Evolutionary conservation across 2,113 vertebrate species (phyloP), one percentile per base, ranked within the genome.

Genomic region (Aspiorhynchus laticeps): DNA sequence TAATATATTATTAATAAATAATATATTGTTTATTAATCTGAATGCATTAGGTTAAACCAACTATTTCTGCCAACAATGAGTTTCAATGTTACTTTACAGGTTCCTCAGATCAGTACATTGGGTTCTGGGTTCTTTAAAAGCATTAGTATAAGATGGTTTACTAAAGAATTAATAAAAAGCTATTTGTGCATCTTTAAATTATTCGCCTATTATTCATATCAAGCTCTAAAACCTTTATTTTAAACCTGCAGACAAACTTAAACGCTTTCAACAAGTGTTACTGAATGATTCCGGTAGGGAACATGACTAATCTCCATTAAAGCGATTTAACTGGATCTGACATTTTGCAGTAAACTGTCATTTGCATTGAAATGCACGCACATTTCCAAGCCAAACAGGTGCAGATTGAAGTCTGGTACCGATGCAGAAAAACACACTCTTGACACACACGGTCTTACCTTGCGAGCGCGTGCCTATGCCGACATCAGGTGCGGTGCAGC

Each of bases 401-500:
- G 19, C 41, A 41, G n/a, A 26, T 3, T 46, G 38, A 48, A 48
- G 14, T 28, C 71, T 8, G 6, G 7, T 21, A 9, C 7, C 7
- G 67, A 41, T 73, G 36, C 36, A 12, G 69, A 76, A 76, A 76
- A 48, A 15, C 2, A 36, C 48, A n/a, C 28, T 7, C 28, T n/a
- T 31, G 48, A n/a, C 19, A 36, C 63, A 71, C 65, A 33, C 19
- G 24, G 19, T 80, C 82, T 84, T 84, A 84, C 83, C 83, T 84
- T 74, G 48, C 31, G 65, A 83, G 28, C 67, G 67, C 67, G 69
- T 33, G 83, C 31, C 83, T 84, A 84, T 71, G 67, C 31, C 65
- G 65, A 74, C 82, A 84, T 84, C 69, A 74, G 82, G 69, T 84
- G 81, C 9, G 7, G 61, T 51, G 82, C 46, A 19, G 48, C 82